phyloP scores from a whole-genome alignment of 2,888 invertebrate species.

The Ommatoiulus sabulosus region DNA sequence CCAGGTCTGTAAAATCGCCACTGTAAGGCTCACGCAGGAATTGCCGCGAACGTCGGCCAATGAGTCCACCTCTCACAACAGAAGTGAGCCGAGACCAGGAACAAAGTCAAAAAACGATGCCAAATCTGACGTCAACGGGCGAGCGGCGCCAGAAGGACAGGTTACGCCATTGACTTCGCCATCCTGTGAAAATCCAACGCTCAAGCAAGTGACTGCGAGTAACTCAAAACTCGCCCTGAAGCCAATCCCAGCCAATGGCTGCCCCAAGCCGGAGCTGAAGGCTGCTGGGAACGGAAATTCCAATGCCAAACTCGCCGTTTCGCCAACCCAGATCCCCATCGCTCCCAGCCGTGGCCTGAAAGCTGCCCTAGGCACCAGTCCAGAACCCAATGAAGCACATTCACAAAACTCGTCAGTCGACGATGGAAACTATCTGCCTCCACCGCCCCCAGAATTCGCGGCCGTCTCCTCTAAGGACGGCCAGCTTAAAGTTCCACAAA shows the following conservation, averaged over 20 bases:
- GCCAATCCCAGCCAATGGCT: conserved; percentile 57
- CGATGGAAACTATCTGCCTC: neutral
- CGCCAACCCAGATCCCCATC: neutral
- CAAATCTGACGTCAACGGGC: neutral
- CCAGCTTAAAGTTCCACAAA: neutral
- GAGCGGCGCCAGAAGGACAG: conserved; percentile 20
- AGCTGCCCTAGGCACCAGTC: neutral
- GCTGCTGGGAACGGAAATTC: neutral
- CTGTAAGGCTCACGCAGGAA: neutral
- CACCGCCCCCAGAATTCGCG: neutral
- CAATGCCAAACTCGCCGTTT: conserved; percentile 37
- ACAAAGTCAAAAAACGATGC: conserved; percentile 36
- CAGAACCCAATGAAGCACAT: neutral
- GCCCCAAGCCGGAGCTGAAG: conserved; percentile 53
- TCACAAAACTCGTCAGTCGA: neutral
- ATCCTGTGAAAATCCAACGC: neutral
- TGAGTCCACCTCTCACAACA: conserved; percentile 38
- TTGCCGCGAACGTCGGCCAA: neutral
- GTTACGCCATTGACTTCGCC: neutral
- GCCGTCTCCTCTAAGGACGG: neutral
- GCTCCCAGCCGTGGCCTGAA: neutral
- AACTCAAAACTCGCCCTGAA: conserved; percentile 30
- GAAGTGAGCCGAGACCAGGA: conserved; percentile 29
- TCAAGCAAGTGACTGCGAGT: conserved; percentile 17
- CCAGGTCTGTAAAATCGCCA: neutral